Conservation (phyloP, 30 jellyfish, hydroid and myxozoan genomes). For the Nemopilema nomurai region DNA sequence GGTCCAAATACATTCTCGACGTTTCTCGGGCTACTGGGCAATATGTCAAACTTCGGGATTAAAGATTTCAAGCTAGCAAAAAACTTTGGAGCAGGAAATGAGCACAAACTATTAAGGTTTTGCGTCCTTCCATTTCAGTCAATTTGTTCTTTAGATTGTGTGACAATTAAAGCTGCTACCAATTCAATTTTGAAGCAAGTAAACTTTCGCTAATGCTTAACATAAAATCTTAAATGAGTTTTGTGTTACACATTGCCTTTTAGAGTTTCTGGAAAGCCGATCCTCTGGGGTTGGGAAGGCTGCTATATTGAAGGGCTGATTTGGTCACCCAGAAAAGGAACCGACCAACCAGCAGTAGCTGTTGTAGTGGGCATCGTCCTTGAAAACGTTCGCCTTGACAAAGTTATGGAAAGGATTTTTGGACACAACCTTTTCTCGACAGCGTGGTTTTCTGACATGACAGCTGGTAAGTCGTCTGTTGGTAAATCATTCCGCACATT, state of each 20-base stretch:
- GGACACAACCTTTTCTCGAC: constrained; percentile 46
- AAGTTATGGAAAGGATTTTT: constrained; percentile 16
- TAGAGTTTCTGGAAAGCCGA: constrained; percentile 59
- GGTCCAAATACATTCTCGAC: background rate
- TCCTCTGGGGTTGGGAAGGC: constrained; percentile 47
- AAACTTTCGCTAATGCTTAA: no score
- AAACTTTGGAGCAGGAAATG: constrained; percentile 9
- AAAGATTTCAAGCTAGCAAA: constrained; percentile 10
- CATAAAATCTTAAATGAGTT: no score
- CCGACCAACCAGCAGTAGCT: background rate
- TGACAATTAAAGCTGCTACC: no score
- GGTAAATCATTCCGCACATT: no score
- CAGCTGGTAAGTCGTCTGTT: constrained; percentile 55
- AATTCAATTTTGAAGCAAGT: no score
- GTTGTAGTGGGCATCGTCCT: constrained; percentile 61
- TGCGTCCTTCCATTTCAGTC: no score
- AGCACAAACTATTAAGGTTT: background rate
- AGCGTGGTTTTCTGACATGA: constrained; percentile 71
- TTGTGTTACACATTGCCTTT: background rate
- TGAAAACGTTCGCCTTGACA: constrained; percentile 46
- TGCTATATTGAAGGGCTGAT: constrained; percentile 36
- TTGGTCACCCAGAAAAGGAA: constrained; percentile 21
- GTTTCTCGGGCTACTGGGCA: background rate
- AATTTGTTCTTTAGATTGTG: no score
- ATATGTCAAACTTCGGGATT: constrained; percentile 11